Evolutionary conservation across 2,113 vertebrate genomes (phyloP).

Genomic region (Dasyprocta punctata): DNA sequence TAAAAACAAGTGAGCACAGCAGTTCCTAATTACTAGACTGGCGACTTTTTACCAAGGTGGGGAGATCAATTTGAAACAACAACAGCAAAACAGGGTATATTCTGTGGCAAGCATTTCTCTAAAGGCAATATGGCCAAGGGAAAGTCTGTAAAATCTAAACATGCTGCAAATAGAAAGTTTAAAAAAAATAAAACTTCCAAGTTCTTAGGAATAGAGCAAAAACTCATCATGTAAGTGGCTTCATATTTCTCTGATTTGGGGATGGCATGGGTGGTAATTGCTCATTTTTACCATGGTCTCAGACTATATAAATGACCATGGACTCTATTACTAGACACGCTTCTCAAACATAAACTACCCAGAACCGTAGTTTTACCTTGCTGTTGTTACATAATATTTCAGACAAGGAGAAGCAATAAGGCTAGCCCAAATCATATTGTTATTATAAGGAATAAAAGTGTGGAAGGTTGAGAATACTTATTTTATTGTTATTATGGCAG

Average conservation of each 20-base stretch:
- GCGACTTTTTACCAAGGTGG: constrained; percentile 60
- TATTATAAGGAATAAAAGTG: background rate
- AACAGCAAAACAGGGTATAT: constrained; percentile 66
- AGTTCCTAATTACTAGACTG: constrained; percentile 66
- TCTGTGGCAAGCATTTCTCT: background rate
- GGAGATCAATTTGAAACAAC: constrained; percentile 65
- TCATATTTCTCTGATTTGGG: background rate
- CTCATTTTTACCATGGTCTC: background rate
- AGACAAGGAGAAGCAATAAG: background rate
- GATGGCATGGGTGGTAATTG: background rate
- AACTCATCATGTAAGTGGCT: background rate
- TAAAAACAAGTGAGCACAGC: constrained; percentile 74
- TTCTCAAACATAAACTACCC: background rate
- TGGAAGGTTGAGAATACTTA: background rate
- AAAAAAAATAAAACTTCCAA: background rate
- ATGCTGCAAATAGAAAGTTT: background rate
- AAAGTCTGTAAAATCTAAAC: constrained; percentile 55
- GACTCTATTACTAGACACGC: background rate
- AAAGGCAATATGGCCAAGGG: constrained; percentile 35
- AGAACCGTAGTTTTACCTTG: background rate
- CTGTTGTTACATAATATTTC: background rate
- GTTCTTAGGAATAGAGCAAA: background rate
- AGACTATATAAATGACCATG: background rate
- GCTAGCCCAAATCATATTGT: background rate
- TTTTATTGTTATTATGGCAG: background rate